Evolutionary conservation across 2,888 invertebrate genomes (phyloP).

Genomic region (Cheilosia grossa): DNA sequence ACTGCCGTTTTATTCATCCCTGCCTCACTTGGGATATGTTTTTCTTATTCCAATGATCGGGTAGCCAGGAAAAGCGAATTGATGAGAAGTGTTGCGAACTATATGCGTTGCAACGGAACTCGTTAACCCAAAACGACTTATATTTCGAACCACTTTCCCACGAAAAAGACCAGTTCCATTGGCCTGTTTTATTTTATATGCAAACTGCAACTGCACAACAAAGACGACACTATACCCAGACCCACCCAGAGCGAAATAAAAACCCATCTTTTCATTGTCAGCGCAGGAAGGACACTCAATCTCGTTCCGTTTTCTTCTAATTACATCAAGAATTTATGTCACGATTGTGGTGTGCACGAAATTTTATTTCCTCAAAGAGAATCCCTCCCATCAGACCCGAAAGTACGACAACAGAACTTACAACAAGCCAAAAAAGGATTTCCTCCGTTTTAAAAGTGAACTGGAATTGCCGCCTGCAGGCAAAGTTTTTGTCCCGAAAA

Average conservation of each 20-base stretch:
- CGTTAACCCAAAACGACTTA: too few relatives aligned
- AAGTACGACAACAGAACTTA: background rate
- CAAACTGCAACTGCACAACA: background rate
- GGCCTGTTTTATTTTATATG: background rate
- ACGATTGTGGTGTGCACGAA: constrained; percentile 53
- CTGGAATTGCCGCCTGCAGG: constrained; percentile 44
- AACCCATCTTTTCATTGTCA: background rate
- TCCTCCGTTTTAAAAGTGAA: constrained; percentile 49
- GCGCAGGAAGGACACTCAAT: background rate
- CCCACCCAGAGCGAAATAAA: background rate
- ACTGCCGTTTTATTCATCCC: too few relatives aligned
- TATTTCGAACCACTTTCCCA: too few relatives aligned
- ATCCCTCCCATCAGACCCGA: constrained; percentile 8
- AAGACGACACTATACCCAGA: constrained; percentile 9
- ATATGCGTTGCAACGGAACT: too few relatives aligned
- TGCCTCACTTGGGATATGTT: too few relatives aligned
- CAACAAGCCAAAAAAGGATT: constrained; percentile 46
- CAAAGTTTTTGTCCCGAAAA: constrained; percentile 20
- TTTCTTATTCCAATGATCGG: too few relatives aligned
- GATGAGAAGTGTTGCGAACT: too few relatives aligned
- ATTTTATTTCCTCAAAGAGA: constrained; percentile 57
- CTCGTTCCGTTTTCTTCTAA: constrained; percentile 41
- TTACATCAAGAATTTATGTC: constrained; percentile 73
- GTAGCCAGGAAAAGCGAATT: too few relatives aligned
- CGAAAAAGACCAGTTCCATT: background rate